phyloP scores from a whole-genome alignment of 2,797 vertebrate genomes.

The Semotilus atromaculatus region DNA sequence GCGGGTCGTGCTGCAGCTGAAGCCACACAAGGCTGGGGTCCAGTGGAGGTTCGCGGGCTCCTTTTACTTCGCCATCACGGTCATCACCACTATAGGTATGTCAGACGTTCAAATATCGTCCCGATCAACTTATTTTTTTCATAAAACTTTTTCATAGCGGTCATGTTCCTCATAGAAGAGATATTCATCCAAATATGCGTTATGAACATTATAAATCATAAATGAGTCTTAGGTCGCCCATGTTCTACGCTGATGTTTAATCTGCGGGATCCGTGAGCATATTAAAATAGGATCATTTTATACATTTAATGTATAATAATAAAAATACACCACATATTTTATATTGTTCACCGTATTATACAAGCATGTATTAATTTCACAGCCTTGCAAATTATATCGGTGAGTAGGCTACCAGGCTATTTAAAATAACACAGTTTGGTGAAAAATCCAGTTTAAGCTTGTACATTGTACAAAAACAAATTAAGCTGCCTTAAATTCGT shows the following conservation, averaged over 20 bases:
- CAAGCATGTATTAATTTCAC: neutral
- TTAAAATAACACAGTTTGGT: neutral
- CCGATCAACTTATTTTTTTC: neutral
- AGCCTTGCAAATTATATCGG: neutral
- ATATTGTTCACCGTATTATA: neutral
- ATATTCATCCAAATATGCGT: neutral
- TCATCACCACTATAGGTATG: conserved; percentile 95
- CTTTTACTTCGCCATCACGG: conserved; percentile 96
- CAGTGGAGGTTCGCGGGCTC: conserved; percentile 95
- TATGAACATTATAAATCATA: neutral
- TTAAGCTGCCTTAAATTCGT: too few relatives aligned
- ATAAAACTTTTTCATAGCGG: neutral
- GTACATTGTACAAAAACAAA: too few relatives aligned
- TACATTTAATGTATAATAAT: neutral
- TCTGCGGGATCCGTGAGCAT: neutral
- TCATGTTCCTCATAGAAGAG: neutral
- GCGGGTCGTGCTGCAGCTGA: conserved; percentile 87
- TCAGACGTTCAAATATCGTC: neutral
- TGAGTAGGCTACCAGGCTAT: neutral
- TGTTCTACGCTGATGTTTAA: neutral
- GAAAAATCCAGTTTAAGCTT: neutral
- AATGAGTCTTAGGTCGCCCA: neutral
- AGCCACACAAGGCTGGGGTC: conserved; percentile 92
- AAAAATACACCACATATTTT: neutral
- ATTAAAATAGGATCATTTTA: neutral